phyloP scores from a whole-genome alignment of 2,113 vertebrate species.

The Lophius piscatorius region DNA sequence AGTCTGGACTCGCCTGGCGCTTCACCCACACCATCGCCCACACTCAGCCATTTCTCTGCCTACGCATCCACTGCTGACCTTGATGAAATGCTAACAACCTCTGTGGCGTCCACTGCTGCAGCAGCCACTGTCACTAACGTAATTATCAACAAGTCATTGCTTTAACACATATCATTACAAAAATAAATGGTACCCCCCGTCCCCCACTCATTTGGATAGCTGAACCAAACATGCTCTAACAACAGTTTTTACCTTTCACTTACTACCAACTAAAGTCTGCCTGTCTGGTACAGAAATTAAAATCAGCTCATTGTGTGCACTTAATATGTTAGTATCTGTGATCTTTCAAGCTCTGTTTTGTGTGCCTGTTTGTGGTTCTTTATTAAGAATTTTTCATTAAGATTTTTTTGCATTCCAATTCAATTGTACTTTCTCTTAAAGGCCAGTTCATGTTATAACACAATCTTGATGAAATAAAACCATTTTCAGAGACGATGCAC shows the following conservation, averaged over 20 bases:
- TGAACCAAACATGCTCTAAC: constrained; percentile 34
- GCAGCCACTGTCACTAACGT: constrained; percentile 84
- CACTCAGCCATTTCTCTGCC: constrained; percentile 86
- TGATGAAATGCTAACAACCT: constrained; percentile 80
- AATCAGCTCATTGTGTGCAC: constrained; percentile 11
- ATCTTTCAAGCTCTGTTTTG: constrained; percentile 19
- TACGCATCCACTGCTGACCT: constrained; percentile 82
- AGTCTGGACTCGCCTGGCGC: constrained; percentile 81
- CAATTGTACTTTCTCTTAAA: constrained; percentile 8
- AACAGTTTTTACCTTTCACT: constrained; percentile 46
- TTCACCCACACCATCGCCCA: constrained; percentile 89
- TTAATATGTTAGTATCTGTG: constrained; percentile 33
- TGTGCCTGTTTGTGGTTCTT: constrained; percentile 25
- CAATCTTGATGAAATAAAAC: constrained; percentile 1
- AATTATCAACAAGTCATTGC: constrained; percentile 82
- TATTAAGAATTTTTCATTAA: too few species aligned
- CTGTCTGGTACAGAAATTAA: constrained; percentile 18
- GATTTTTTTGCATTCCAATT: constrained; percentile 11
- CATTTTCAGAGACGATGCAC: constrained; percentile 5
- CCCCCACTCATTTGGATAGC: constrained; percentile 42
- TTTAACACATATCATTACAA: constrained; percentile 54
- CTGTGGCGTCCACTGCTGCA: constrained; percentile 67
- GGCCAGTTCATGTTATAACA: constrained; percentile 27
- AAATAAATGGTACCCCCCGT: constrained; percentile 24
- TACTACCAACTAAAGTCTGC: constrained; percentile 33